Conservation (phyloP, 2,113 vertebrate species). For the Chionis minor region DNA sequence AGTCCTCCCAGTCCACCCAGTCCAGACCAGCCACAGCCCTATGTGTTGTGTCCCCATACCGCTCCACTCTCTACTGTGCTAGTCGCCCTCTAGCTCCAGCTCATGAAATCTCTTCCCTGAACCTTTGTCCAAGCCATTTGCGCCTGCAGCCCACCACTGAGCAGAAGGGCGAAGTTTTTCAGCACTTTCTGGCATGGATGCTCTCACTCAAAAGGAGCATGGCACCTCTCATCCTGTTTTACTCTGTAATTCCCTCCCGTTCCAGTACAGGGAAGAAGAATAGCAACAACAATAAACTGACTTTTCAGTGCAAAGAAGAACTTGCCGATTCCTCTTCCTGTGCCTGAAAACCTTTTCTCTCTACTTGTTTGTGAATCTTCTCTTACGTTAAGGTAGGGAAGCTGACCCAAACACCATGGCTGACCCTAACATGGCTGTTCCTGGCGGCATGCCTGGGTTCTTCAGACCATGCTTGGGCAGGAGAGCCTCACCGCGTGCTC, state of each 20-base stretch:
- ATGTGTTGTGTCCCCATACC: neutral
- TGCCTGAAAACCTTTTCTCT: neutral
- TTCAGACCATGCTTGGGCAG: neutral
- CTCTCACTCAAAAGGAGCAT: neutral
- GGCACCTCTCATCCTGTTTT: neutral
- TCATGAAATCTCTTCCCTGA: neutral
- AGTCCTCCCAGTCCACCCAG: neutral
- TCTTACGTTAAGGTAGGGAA: accelerated
- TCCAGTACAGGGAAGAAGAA: neutral
- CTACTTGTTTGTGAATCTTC: neutral
- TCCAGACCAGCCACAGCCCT: neutral
- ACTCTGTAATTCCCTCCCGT: neutral
- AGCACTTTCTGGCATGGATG: neutral
- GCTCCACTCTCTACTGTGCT: neutral
- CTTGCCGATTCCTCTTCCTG: neutral
- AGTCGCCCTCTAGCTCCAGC: neutral
- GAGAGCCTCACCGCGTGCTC: neutral
- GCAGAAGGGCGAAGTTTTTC: neutral
- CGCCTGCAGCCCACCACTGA: accelerated
- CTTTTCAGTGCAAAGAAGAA: neutral
- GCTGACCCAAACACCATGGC: neutral
- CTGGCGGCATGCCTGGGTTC: no score
- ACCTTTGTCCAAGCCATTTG: neutral
- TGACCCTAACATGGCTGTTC: neutral
- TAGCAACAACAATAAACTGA: neutral